A percentile compares a stretch with the other conserved stretches of the same genome.
phyloP scores from a whole-genome alignment of 1,140 invertebrate species.

The Theocolax elegans region DNA sequence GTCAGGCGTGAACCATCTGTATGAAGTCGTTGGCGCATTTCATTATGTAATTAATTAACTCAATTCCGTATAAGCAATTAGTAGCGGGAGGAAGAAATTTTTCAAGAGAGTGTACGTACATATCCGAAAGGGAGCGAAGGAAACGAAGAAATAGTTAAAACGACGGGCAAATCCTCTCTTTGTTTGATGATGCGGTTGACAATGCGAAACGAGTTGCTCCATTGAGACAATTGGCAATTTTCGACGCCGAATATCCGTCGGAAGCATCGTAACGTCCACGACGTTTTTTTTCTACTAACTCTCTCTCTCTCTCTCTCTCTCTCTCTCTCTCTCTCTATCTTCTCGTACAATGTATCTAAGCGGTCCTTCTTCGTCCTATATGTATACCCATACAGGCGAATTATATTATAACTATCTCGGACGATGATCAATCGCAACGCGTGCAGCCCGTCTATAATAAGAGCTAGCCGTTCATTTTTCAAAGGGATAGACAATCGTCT shows the following conservation, averaged over 20 bases:
- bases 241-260: conserved; percentile 62
- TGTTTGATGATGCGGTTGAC: too few relatives aligned
- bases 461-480: too few relatives aligned
- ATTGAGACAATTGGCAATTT: conserved; percentile 63
- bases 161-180: too few relatives aligned
- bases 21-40: conserved; percentile 12
- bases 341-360: too few relatives aligned
- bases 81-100: too few relatives aligned
- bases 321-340: not conserved
- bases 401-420: too few relatives aligned
- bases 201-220: conserved; percentile 56
- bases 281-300: conserved; percentile 25
- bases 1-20: not conserved
- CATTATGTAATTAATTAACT: conserved; percentile 7
- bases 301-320: conserved; percentile 13
- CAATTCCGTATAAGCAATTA: too few relatives aligned
- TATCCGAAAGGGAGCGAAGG: not conserved
- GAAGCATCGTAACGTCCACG: conserved; percentile 58
- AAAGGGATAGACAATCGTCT: too few relatives aligned
- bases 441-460: too few relatives aligned
- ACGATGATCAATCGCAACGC: too few relatives aligned
- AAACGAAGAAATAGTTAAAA: not conserved
- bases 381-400: too few relatives aligned
- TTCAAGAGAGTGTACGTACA: not conserved
- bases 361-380: too few relatives aligned